phyloP scores from a whole-genome alignment of 2,888 invertebrate species.

The Agonopterix heracliana region DNA sequence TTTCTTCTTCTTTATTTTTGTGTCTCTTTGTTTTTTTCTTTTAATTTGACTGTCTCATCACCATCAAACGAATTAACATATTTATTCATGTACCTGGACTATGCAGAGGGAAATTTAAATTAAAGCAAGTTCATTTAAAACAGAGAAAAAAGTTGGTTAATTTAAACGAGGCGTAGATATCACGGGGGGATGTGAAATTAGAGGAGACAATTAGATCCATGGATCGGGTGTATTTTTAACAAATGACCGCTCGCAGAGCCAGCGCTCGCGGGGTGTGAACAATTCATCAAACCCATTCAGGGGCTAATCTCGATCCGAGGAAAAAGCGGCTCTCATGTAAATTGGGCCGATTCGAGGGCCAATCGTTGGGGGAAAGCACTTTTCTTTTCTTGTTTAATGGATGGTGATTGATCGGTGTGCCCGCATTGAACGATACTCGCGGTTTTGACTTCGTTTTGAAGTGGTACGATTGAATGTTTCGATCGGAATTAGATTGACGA shows the following conservation, averaged over 20 bases:
- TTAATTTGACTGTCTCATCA: slow-evolving; percentile 8
- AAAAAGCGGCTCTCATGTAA: slow-evolving; percentile 77
- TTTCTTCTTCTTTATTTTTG: slow-evolving; percentile 13
- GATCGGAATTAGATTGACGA: slow-evolving; percentile 31
- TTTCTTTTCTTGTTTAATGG: slow-evolving; percentile 76
- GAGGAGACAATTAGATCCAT: slow-evolving; percentile 75
- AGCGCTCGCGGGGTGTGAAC: slow-evolving; percentile 52
- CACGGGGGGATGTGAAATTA: slow-evolving; percentile 71
- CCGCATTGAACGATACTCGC: slow-evolving; percentile 63
- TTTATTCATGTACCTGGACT: not conserved
- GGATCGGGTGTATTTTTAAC: slow-evolving; percentile 76
- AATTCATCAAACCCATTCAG: slow-evolving; percentile 76
- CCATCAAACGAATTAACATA: slow-evolving; percentile 4
- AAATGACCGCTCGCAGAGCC: slow-evolving; percentile 63
- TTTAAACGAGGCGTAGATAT: slow-evolving; percentile 59
- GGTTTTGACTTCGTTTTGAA: slow-evolving; percentile 69
- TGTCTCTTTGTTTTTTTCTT: slow-evolving; percentile 10
- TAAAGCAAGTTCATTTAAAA: slow-evolving; percentile 18
- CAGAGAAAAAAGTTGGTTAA: slow-evolving; percentile 39
- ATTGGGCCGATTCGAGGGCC: slow-evolving; percentile 74
- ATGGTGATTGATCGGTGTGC: slow-evolving; percentile 73
- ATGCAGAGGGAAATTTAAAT: not conserved
- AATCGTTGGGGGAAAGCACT: slow-evolving; percentile 72
- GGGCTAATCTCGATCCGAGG: slow-evolving; percentile 75
- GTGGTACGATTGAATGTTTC: slow-evolving; percentile 55